These are phyloP conservation scores for Morone saxatilis DNA, from an alignment of 2,113 vertebrate species.

Conservation along the genomic window DNA sequence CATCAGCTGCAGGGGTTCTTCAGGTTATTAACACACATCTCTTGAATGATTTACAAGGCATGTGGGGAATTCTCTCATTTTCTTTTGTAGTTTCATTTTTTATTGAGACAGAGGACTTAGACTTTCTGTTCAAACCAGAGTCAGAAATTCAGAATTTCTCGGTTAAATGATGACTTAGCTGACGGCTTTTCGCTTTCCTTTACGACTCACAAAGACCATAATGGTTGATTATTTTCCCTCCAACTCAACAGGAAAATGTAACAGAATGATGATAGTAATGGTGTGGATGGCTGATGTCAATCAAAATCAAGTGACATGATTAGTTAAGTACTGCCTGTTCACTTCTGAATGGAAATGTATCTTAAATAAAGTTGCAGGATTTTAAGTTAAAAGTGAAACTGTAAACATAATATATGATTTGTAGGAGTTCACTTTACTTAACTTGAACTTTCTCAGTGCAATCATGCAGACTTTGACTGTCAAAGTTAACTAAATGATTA, in stretches of 20 bases:
- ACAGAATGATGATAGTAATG: background rate
- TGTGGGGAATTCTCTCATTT: slow-evolving; percentile 28
- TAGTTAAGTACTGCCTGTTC: background rate
- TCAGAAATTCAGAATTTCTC: slow-evolving; percentile 6
- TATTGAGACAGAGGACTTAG: background rate
- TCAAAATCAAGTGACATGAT: background rate
- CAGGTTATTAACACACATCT: slow-evolving; percentile 54
- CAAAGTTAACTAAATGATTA: background rate
- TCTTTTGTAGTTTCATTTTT: slow-evolving; percentile 16
- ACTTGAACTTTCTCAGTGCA: background rate
- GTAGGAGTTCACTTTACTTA: background rate
- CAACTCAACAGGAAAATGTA: background rate
- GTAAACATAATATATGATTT: background rate
- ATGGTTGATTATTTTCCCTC: too few species aligned
- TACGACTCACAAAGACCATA: background rate
- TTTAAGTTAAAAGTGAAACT: background rate
- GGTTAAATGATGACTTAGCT: background rate
- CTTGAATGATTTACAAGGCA: slow-evolving; percentile 39
- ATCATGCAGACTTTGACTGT: background rate
- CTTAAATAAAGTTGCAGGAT: background rate
- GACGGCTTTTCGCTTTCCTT: background rate
- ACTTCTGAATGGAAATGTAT: slow-evolving; percentile 5
- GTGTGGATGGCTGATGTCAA: background rate
- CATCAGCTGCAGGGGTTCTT: slow-evolving; percentile 57
- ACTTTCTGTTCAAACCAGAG: background rate